Conservation (phyloP, 2,113 vertebrate genomes). For the Lethenteron reissneri region DNA sequence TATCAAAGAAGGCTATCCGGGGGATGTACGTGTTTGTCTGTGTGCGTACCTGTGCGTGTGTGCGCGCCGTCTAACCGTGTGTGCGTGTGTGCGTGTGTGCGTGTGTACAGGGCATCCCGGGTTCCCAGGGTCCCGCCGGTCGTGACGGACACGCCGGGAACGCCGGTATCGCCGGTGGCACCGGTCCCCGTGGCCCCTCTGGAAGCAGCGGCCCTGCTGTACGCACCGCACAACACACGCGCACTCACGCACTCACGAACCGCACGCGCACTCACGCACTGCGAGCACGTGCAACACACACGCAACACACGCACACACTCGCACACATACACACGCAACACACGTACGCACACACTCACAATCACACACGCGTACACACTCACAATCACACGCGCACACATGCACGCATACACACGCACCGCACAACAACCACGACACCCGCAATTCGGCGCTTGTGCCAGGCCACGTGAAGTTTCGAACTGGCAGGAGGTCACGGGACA, state of each 20-base stretch:
- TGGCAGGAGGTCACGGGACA: too few relatives aligned
- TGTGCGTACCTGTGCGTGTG: too few relatives aligned
- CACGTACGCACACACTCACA: constrained; percentile 17
- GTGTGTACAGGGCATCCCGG: constrained; percentile 49
- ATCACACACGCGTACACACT: too few relatives aligned
- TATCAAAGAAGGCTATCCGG: too few relatives aligned
- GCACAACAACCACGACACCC: neutral
- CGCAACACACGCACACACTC: neutral
- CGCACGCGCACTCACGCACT: too few relatives aligned
- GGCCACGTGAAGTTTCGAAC: too few relatives aligned
- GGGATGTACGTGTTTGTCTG: too few relatives aligned
- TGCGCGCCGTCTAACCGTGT: neutral
- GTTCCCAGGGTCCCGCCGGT: constrained; percentile 69
- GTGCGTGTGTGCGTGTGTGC: too few relatives aligned
- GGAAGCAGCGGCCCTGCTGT: constrained; percentile 89
- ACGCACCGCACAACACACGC: constrained; percentile 9
- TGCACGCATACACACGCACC: neutral
- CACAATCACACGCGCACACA: too few relatives aligned
- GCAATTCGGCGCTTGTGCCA: neutral
- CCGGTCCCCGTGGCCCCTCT: constrained; percentile 55
- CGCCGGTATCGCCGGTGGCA: constrained; percentile 62
- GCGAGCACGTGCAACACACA: too few relatives aligned
- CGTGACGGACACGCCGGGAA: constrained; percentile 68
- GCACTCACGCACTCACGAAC: too few relatives aligned
- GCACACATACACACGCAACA: neutral